Evolutionary conservation across 2,113 vertebrate species (phyloP), one percentile per base, ranked within the genome.

Genomic region (Ancistrus triradiatus): DNA sequence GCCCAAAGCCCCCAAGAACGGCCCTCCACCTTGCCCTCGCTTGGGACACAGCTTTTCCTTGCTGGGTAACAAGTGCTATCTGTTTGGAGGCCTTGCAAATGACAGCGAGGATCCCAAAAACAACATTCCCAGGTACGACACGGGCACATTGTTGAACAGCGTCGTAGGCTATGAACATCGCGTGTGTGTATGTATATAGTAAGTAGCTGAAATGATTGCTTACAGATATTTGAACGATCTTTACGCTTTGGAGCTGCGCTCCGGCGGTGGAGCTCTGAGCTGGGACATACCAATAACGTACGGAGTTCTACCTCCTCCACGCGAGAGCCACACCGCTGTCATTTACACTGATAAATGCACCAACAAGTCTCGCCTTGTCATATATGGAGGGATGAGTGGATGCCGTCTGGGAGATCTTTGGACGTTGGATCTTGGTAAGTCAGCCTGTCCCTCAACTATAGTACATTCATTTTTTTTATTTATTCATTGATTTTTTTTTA

Each of bases 51-150:
- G 91, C 76, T 93, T 94, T 79, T 91, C 90, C 72, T 83, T 94
- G 7, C 88, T 93, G 68, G 91, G 91, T 66, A 92, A 91, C 81
- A 94, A 93, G 78, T 94, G 92, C 78, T 94, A 92, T 73, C 86
- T 94, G 59, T 93, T 94, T 80, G 91, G 91, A 74, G 91, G 92
- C 62, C 77, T 94, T 65, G 92, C 92, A 56, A 94, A 94, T 80
- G 92, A 93, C 80, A 94, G 92, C 66, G 92, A 94, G 77, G 92
- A 94, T 81, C 90, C 90, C 77, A 88, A 92, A 73, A 92, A 91
- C 81, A 92, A 89, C 86, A 92, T 92, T 82, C 90, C 88, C 4
- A 79, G 90, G 89, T 89, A n/a, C n/a, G n/a, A n/a, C n/a, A n/a
- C n/a, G n/a, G n/a, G n/a, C n/a, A n/a, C n/a, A n/a, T n/a, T n/a